Evolutionary conservation across 2,113 vertebrate genomes (phyloP).

Genomic region (Sardina pilchardus): DNA sequence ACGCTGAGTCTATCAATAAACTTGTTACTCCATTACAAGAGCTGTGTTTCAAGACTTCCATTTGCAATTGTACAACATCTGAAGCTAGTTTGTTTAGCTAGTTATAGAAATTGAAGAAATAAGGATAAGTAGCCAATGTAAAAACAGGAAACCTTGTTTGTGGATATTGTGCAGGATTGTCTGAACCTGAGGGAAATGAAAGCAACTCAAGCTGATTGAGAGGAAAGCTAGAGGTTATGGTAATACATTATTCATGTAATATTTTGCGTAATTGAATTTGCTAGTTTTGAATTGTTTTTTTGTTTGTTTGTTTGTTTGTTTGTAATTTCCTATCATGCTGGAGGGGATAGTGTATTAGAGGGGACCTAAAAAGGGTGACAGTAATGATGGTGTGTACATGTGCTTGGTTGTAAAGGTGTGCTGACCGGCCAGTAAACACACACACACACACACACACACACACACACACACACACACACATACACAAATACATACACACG

Average conservation of each 20-base stretch:
- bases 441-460: neutral
- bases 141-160: neutral
- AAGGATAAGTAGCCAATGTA: neutral
- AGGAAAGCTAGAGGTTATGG: neutral
- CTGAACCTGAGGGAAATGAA: neutral
- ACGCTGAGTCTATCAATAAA: neutral
- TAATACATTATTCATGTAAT: neutral
- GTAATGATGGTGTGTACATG: neutral
- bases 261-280: neutral
- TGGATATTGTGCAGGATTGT: neutral
- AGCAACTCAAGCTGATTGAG: neutral
- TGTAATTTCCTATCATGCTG: neutral
- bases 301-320: neutral
- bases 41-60: neutral
- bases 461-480: neutral
- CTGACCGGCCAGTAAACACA: neutral
- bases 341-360: neutral
- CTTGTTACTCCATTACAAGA: neutral
- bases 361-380: neutral
- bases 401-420: neutral
- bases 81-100: neutral
- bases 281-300: neutral
- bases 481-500: neutral
- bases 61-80: neutral
- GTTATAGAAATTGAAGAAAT: neutral